A percentile compares a stretch with the other conserved stretches of the same genome.
phyloP scores from a whole-genome alignment of 1,140 invertebrate species.

The Araneus ventricosus region DNA sequence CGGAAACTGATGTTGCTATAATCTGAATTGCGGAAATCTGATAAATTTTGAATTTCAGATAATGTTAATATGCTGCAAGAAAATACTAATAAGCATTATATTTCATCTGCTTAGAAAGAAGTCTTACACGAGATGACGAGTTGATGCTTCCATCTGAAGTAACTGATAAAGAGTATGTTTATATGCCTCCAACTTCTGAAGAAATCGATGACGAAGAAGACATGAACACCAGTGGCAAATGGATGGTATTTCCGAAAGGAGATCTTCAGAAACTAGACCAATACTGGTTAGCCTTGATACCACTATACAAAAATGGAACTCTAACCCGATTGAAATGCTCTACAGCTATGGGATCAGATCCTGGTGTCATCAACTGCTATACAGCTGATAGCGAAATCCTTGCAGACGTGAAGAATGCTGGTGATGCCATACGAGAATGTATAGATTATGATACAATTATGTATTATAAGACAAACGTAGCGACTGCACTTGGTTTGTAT shows the following conservation, averaged over 20 bases:
- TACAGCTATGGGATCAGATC: not conserved
- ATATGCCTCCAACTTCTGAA: not conserved
- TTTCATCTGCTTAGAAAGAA: no score
- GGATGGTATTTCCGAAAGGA: not conserved
- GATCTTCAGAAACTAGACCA: not conserved
- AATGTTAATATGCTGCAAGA: no score
- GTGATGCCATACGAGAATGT: not conserved
- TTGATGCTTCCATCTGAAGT: not conserved
- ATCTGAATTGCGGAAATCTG: no score
- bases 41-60: no score
- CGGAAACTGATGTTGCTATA: no score
- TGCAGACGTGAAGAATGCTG: not conserved
- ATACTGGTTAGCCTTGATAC: not conserved
- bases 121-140: not conserved
- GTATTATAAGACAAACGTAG: not conserved
- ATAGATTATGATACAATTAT: not conserved
- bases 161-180: not conserved
- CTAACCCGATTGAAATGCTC: not conserved
- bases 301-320: not conserved
- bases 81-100: no score
- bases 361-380: not conserved
- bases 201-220: not conserved
- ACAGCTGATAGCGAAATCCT: not conserved
- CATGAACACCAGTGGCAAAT: not conserved
- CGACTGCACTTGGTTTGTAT: not conserved